Evolutionary conservation across 2,797 vertebrate species (phyloP).

Genomic region (Halcyon leucocephala): DNA sequence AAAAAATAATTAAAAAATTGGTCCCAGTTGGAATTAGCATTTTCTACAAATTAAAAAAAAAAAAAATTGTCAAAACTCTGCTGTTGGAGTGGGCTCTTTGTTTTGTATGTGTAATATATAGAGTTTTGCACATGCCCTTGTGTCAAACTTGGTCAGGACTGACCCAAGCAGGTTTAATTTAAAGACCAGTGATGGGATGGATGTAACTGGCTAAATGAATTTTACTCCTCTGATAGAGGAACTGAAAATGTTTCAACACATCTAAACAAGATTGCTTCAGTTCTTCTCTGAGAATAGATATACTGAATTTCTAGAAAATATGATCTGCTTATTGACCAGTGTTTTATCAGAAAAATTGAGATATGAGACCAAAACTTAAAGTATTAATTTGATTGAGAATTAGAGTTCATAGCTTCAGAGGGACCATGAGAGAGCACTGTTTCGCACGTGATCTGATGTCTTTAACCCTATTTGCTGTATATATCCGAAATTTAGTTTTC

Average conservation of each 20-base stretch:
- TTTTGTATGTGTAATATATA: neutral
- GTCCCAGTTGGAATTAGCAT: neutral
- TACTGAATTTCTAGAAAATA: neutral
- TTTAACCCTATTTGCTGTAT: neutral
- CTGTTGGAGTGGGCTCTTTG: neutral
- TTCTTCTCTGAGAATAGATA: neutral
- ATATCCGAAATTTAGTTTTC: neutral
- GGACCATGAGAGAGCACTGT: neutral
- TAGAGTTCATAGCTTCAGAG: neutral
- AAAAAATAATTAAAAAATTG: neutral
- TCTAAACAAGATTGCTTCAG: neutral
- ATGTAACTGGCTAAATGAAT: neutral
- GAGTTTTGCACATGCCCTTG: neutral
- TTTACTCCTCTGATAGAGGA: neutral
- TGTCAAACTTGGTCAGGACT: neutral
- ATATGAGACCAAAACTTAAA: neutral
- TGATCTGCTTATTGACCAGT: neutral
- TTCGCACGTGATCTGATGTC: neutral
- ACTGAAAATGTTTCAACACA: neutral
- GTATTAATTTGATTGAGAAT: neutral
- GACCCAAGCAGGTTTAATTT: neutral
- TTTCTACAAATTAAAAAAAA: slow-evolving; percentile 3
- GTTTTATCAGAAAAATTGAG: neutral
- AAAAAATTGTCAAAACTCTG: neutral
- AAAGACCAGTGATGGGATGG: neutral